phyloP scores from a whole-genome alignment of 2,797 vertebrate species.

The Rhinogobio ventralis region DNA sequence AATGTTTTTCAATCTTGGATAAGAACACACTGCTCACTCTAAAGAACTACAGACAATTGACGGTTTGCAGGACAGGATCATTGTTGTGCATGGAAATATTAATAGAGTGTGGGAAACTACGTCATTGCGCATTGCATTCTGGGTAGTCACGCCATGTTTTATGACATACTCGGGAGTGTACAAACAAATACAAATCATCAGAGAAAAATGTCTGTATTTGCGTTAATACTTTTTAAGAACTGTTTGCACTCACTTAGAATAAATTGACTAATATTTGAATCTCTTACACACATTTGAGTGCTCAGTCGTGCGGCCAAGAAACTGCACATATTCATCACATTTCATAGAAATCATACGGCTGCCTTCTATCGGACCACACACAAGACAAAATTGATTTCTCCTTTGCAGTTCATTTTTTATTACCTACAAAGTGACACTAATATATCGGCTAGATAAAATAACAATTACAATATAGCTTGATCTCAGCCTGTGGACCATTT shows the following conservation, averaged over 20 bases:
- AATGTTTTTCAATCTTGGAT: neutral
- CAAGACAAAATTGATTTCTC: neutral
- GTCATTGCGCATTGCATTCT: no score
- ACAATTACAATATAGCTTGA: neutral
- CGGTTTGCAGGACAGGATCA: neutral
- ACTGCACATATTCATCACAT: neutral
- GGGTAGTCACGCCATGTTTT: no score
- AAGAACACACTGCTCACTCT: neutral
- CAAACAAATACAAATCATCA: no score
- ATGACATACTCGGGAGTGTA: no score
- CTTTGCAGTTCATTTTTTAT: neutral
- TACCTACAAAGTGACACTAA: neutral
- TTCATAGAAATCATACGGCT: neutral
- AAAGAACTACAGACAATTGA: neutral
- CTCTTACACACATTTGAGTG: no score
- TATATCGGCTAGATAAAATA: neutral
- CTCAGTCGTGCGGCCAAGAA: neutral
- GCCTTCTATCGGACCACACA: neutral
- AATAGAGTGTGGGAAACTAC: neutral
- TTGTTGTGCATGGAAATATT: neutral
- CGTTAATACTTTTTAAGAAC: no score
- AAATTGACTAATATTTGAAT: neutral
- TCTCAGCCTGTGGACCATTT: neutral
- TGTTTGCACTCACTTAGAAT: neutral
- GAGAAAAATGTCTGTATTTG: no score